Evolutionary conservation across 2,888 invertebrate species (phyloP).

Genomic region (Eudasyphora cyanicolor): DNA sequence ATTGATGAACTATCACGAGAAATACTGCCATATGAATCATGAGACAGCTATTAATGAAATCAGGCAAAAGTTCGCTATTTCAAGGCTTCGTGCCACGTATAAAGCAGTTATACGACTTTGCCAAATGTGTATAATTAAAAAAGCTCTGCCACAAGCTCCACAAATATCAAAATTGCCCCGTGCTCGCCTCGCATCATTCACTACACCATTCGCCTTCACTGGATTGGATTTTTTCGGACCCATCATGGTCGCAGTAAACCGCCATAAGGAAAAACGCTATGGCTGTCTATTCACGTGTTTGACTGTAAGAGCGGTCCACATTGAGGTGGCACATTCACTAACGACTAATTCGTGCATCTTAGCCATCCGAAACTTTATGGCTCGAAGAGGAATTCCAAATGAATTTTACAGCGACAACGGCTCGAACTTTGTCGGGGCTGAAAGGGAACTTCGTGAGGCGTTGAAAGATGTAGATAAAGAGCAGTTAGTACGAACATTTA

Average conservation of each 20-base stretch:
- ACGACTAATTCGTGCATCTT: constrained; percentile 31
- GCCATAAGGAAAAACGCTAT: constrained; percentile 40
- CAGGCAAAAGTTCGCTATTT: constrained; percentile 22
- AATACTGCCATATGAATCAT: constrained; percentile 15
- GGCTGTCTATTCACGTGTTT: constrained; percentile 42
- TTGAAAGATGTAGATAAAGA: constrained; percentile 24
- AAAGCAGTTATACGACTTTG: constrained; percentile 1
- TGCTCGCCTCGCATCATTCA: constrained; percentile 33
- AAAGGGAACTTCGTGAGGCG: no score
- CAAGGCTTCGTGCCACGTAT: constrained; percentile 15
- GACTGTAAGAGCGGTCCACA: constrained; percentile 33
- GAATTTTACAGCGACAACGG: constrained; percentile 38
- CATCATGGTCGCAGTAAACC: constrained; percentile 23
- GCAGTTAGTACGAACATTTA: constrained; percentile 6
- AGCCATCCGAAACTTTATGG: no score
- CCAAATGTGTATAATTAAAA: constrained; percentile 42
- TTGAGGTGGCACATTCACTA: constrained; percentile 30
- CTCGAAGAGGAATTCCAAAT: no score
- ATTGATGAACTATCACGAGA: constrained; percentile 33
- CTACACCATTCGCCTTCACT: constrained; percentile 49
- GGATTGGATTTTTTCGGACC: constrained; percentile 56
- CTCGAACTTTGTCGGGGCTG: constrained; percentile 41
- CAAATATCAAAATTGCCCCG: constrained; percentile 34
- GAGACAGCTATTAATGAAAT: constrained; percentile 39
- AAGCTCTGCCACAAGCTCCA: background rate